Base-by-base conservation (phyloP, 1,140 invertebrate genomes). In the Dryas iulia region DNA sequence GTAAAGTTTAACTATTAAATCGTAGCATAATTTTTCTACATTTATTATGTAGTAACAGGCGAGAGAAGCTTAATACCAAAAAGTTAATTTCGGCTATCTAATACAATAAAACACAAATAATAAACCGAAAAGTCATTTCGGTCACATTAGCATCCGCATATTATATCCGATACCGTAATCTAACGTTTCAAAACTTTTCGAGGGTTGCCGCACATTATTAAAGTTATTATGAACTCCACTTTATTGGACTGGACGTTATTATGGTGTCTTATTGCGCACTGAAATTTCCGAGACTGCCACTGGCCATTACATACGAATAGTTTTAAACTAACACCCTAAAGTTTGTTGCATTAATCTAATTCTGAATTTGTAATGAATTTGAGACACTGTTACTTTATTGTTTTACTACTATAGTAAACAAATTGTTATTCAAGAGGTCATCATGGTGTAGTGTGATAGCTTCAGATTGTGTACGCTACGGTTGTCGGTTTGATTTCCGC, bases 121-220 rank as follows among this genome's bases (percentile, higher is more conserved):
- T n/a, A 56, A 56, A 47, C 39, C 7, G 53, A n/a, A 56, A 56
- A 25, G 21, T 56, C 23, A 11, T 56, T 25, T 10, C 10, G 23
- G n/a, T 23, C 59, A 5, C 39, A 39, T 25, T 14, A 52, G 0
- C 59, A 58, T 39, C 18, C 39, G 25, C 52, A 31, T 30, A 33
- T 58, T 35, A 39, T 25, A 65, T 28, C 31, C 63, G 30, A 60
- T 60, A 53, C 47, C 57, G 33, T 59, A 54, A 60, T 53, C 39
- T 23, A n/a, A 60, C 58, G 53, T 67, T 67, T 67, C 57, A 52
- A 67, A 67, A 67, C 58, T 67, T 67, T 23, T 26, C 12, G 57
- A 60, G 65, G 65, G 65, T 54, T 23, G 26, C 65, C 65, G 65
- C 65, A 66, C 52, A 60, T 60, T 67, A 67, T 67, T 67, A 47